phyloP scores from a whole-genome alignment of 2,888 invertebrate genomes.

The Ectemnius continuus region DNA sequence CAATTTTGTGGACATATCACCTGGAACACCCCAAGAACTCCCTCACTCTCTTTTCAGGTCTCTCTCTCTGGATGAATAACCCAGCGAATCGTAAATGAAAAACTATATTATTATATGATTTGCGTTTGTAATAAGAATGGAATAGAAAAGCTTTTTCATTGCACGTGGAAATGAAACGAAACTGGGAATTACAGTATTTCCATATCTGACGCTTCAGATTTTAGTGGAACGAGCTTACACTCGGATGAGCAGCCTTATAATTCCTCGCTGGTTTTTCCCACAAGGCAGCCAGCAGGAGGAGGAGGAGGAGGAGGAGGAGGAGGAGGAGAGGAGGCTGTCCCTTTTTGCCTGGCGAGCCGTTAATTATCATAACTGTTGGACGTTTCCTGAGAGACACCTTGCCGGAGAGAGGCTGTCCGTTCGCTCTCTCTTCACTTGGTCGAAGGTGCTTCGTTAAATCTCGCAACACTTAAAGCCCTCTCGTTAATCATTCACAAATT shows the following conservation, averaged over 20 bases:
- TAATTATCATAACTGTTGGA: conserved; percentile 49
- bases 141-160: background rate
- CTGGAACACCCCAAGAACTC: no score
- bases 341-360: conserved; percentile 25
- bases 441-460: conserved; percentile 17
- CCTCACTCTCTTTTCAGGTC: no score
- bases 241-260: conserved; percentile 30
- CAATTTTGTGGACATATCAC: no score
- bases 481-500: background rate
- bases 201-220: conserved; percentile 22
- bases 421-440: conserved; percentile 1
- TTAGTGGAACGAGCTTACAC: conserved; percentile 15
- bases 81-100: no score
- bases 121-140: no score
- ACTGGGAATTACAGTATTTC: conserved; percentile 4
- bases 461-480: background rate
- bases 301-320: no score
- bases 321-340: conserved; percentile 28
- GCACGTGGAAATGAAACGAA: background rate
- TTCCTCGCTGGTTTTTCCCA: conserved; percentile 31
- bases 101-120: no score
- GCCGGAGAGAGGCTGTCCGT: conserved; percentile 15
- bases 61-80: no score
- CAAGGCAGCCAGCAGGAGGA: background rate
- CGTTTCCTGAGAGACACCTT: conserved; percentile 50